Conservation (phyloP, 2,797 vertebrate species). For the Tachyglossus aculeatus region DNA sequence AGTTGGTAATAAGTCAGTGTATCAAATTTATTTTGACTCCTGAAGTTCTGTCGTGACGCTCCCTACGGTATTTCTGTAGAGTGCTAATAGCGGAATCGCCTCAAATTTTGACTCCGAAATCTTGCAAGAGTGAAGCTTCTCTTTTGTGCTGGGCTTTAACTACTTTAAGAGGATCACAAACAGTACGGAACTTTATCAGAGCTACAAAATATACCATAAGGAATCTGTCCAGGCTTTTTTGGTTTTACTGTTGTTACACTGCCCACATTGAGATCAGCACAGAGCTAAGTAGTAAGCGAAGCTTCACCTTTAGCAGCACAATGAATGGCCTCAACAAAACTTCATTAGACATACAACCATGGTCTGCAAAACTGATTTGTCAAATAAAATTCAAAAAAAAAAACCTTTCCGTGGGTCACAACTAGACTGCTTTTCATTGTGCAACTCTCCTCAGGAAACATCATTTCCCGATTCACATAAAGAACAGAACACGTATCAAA, state of each 20-base stretch:
- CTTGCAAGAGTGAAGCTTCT: conserved; percentile 72
- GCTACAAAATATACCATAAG: conserved; percentile 66
- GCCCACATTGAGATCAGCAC: conserved; percentile 70
- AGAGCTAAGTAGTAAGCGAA: conserved; percentile 71
- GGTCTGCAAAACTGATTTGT: conserved; percentile 59
- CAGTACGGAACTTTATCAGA: conserved; percentile 70
- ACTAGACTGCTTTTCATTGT: conserved; percentile 78
- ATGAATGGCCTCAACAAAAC: conserved; percentile 78
- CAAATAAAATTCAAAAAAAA: conserved; percentile 22
- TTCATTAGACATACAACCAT: conserved; percentile 70
- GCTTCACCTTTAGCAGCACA: conserved; percentile 74
- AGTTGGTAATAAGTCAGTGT: conserved; percentile 56
- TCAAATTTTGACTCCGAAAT: conserved; percentile 54
- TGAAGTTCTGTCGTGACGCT: conserved; percentile 67
- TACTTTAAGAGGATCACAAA: conserved; percentile 70
- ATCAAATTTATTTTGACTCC: conserved; percentile 68
- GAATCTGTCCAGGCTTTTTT: conserved; percentile 79
- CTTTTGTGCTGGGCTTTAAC: conserved; percentile 72
- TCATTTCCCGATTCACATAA: conserved; percentile 69
- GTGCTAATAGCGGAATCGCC: conserved; percentile 61
- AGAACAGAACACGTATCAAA: conserved; percentile 70
- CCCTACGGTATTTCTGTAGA: conserved; percentile 61
- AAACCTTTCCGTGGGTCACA: conserved; percentile 80
- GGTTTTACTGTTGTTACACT: conserved; percentile 70
- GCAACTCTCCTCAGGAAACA: conserved; percentile 69